Evolutionary conservation across 2,888 invertebrate genomes (phyloP).

Genomic region (Scaptomyza polygonia): DNA sequence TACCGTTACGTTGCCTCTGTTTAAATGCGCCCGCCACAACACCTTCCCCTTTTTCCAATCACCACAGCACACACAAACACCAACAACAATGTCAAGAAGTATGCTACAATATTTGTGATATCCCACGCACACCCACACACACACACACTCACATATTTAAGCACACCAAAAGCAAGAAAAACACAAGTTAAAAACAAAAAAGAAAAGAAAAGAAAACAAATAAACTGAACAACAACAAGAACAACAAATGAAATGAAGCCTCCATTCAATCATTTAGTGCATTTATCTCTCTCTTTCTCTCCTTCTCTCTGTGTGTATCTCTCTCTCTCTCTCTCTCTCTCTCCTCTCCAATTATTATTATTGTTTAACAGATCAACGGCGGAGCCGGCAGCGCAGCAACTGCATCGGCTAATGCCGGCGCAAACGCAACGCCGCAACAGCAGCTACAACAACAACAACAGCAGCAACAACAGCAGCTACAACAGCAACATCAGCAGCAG

Average conservation of each 20-base stretch:
- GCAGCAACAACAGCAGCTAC: conserved; percentile 37
- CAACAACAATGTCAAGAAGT: conserved; percentile 16
- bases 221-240: conserved; percentile 16
- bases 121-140: conserved; percentile 13
- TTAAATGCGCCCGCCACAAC: conserved; percentile 29
- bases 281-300: conserved; percentile 73
- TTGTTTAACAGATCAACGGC: conserved; percentile 82
- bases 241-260: conserved; percentile 45
- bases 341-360: conserved; percentile 73
- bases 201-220: conserved; percentile 20
- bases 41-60: background rate
- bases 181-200: conserved; percentile 15
- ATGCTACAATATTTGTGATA: conserved; percentile 23
- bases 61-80: background rate
- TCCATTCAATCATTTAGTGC: conserved; percentile 75
- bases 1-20: conserved; percentile 26
- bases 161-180: conserved; percentile 4
- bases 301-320: conserved; percentile 60
- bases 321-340: conserved; percentile 62
- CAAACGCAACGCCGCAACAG: conserved; percentile 43
- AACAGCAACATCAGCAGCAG: conserved; percentile 35
- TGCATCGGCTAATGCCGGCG: conserved; percentile 43
- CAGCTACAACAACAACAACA: conserved; percentile 36
- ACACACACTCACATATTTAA: background rate
- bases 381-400: conserved; percentile 48